These are phyloP conservation scores for Lordiphosa fenestrarum DNA, from an alignment of 2,888 invertebrate species.

Conservation along the genomic window DNA sequence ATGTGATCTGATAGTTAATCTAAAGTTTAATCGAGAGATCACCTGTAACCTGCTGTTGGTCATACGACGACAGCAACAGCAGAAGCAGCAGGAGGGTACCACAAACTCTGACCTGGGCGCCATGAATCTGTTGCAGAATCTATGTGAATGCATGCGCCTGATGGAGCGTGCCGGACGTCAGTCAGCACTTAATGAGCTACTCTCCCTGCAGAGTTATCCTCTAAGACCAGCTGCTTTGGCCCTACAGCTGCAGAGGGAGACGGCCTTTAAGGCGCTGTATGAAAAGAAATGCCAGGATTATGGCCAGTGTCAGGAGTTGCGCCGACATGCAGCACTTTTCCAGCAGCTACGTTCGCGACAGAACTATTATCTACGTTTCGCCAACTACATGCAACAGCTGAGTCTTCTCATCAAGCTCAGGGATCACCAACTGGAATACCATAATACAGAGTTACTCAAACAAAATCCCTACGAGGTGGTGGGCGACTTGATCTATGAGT, in stretches of 20 bases:
- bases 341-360: slow-evolving; percentile 75
- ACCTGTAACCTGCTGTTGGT: slow-evolving; percentile 75
- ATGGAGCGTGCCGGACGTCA: slow-evolving; percentile 49
- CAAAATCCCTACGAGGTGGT: slow-evolving; percentile 83
- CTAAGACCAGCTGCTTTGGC: slow-evolving; percentile 64
- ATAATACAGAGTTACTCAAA: slow-evolving; percentile 69
- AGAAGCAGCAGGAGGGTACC: slow-evolving; percentile 17
- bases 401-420: slow-evolving; percentile 78
- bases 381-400: slow-evolving; percentile 74
- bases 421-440: slow-evolving; percentile 66
- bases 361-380: slow-evolving; percentile 77
- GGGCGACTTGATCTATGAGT: slow-evolving; percentile 85
- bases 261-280: slow-evolving; percentile 64
- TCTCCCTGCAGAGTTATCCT: slow-evolving; percentile 66
- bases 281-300: slow-evolving; percentile 57
- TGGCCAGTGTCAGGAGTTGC: slow-evolving; percentile 69
- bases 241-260: slow-evolving; percentile 68
- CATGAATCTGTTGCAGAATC: slow-evolving; percentile 67
- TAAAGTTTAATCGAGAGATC: slow-evolving; percentile 77
- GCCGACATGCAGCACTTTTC: slow-evolving; percentile 66
- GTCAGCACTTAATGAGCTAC: slow-evolving; percentile 64
- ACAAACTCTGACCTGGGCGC: slow-evolving; percentile 69
- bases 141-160: slow-evolving; percentile 76
- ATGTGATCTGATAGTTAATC: slow-evolving; percentile 77
- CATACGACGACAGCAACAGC: slow-evolving; percentile 73